phyloP scores from a whole-genome alignment of 2,888 invertebrate species.

The Galeruca laticollis region DNA sequence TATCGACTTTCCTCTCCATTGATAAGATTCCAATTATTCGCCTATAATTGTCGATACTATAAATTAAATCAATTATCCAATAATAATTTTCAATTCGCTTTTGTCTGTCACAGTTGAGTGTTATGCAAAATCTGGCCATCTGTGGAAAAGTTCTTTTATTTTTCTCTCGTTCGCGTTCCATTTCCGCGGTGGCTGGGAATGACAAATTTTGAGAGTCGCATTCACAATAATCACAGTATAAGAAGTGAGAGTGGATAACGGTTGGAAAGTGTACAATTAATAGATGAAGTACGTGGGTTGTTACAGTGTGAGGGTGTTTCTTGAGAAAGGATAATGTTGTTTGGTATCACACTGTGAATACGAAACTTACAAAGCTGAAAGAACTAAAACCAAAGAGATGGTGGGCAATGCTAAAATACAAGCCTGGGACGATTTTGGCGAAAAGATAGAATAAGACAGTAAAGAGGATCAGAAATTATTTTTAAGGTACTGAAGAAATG shows the following conservation, averaged over 20 bases:
- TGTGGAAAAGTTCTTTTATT: conserved; percentile 28
- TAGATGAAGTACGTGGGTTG: conserved; percentile 30
- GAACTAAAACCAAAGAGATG: too few species aligned
- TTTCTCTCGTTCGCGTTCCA: background rate
- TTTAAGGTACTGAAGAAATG: too few species aligned
- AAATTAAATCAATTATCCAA: conserved; percentile 39
- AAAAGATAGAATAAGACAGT: too few species aligned
- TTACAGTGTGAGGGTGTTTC: conserved; percentile 25
- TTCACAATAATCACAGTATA: conserved; percentile 54
- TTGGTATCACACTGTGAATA: background rate
- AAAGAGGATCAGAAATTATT: too few species aligned
- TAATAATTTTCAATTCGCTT: conserved; percentile 44
- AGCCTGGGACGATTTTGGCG: too few species aligned
- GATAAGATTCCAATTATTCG: background rate
- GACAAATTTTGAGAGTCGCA: conserved; percentile 37
- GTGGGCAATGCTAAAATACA: too few species aligned
- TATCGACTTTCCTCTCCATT: background rate
- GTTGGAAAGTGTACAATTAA: conserved; percentile 51
- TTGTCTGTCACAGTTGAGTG: conserved; percentile 30
- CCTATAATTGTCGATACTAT: background rate
- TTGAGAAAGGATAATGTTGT: conserved; percentile 6
- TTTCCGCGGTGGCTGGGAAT: conserved; percentile 1
- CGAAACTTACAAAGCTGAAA: too few species aligned
- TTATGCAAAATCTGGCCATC: conserved; percentile 44
- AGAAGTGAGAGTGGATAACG: conserved; percentile 47